These are phyloP conservation scores for Ganaspis sp. DNA, from an alignment of 1,140 invertebrate genomes.

Conservation along the genomic window DNA sequence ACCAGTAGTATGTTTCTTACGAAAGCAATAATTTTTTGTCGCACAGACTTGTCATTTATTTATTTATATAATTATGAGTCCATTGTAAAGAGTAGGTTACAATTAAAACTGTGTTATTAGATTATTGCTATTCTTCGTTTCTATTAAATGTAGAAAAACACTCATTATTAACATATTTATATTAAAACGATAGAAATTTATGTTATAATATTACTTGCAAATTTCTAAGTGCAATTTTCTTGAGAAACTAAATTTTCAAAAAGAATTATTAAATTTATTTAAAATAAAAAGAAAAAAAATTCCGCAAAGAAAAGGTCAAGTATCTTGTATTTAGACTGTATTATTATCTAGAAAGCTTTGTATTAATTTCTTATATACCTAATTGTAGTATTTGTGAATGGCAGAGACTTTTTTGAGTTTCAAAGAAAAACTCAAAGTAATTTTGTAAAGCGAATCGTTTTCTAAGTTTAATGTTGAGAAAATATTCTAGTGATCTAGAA, in stretches of 20 bases:
- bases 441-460: constrained; percentile 25
- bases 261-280: too few relatives aligned
- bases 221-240: not conserved
- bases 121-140: constrained; percentile 57
- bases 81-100: constrained; percentile 45
- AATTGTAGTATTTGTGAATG: constrained; percentile 45
- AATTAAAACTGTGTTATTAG: constrained; percentile 64
- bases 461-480: constrained; percentile 3
- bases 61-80: constrained; percentile 17
- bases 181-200: not conserved
- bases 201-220: not conserved
- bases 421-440: not conserved
- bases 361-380: constrained; percentile 15
- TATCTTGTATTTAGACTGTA: not conserved
- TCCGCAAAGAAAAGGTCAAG: not conserved
- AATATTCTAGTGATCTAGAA: not conserved
- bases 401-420: constrained; percentile 28
- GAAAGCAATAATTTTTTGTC: not conserved
- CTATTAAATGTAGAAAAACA: constrained; percentile 35
- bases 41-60: constrained; percentile 1
- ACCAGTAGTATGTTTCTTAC: not conserved
- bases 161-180: not conserved
- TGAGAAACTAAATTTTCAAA: not conserved
- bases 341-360: constrained; percentile 18
- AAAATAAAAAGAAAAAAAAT: not conserved